Percentiles rank a stretch among this genome's conserved stretches.
Conservation (phyloP, 2,888 invertebrate species). For the Athalia circularis region DNA sequence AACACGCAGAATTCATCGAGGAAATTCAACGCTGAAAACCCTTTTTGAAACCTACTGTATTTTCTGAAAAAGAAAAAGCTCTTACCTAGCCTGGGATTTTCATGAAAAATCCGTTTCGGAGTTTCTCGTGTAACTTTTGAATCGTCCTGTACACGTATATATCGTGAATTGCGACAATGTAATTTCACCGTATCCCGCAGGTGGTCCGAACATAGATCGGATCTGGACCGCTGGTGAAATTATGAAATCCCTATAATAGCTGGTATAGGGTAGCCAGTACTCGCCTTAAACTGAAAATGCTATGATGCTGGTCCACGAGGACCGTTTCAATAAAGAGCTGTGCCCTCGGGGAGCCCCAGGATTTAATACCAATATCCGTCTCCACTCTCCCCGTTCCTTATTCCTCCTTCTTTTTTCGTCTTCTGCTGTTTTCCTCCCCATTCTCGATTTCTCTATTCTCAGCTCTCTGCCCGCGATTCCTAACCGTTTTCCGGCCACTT, state of each 20-base stretch:
- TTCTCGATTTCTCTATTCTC: slow-evolving; percentile 6
- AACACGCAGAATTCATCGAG: too few species aligned
- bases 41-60: too few species aligned
- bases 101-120: too few species aligned
- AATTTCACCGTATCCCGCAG: not conserved
- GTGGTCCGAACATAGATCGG: not conserved
- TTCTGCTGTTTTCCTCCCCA: not conserved
- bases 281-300: slow-evolving; percentile 21
- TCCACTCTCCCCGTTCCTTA: not conserved
- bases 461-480: slow-evolving; percentile 17
- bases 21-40: too few species aligned
- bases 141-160: not conserved
- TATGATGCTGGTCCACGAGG: slow-evolving; percentile 29
- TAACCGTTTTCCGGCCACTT: slow-evolving; percentile 38
- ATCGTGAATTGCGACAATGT: not conserved
- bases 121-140: too few species aligned
- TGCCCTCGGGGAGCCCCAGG: slow-evolving; percentile 32
- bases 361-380: slow-evolving; percentile 45
- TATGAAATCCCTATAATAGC: slow-evolving; percentile 31
- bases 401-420: not conserved
- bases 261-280: not conserved
- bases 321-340: slow-evolving; percentile 40
- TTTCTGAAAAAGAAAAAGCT: too few species aligned
- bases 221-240: slow-evolving; percentile 14
- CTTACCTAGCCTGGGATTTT: too few species aligned